Base-by-base conservation (phyloP, 2,113 vertebrate species). In the Microtus ochrogaster region DNA sequence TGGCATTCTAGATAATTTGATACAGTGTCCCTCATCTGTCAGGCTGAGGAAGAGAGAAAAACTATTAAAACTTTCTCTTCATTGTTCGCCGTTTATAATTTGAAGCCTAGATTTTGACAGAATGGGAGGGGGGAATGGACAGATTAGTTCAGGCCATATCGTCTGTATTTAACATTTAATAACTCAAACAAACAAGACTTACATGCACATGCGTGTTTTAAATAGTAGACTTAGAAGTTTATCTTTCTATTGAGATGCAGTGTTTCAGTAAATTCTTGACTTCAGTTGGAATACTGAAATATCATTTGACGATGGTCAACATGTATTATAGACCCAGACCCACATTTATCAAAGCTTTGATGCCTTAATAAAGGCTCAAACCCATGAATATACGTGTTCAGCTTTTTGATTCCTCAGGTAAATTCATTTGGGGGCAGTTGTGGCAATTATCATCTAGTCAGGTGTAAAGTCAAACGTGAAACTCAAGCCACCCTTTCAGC, bases 1-100 rank as follows among this genome's bases (percentile, higher is more conserved):
- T 97, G 94, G 58, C 92, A 95, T 97, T 96, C 85, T 41, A 91
- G 85, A 65, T 95, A 96, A 94, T 97, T 70, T 66, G 77, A 88
- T 92, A 78, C 79, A 90, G 52, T 17, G 44, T 94, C 84, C 39
- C 41, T 66, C 49, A 89, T 89, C 85, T 83, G 92, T 68, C 73
- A 70, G 83, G 16, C 87, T 82, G 19, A 58, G 73, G 39, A 92
- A 84, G 13, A 92, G 70, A 91, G 73, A 19, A 81, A 49, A n/a
- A 19, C 61, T 58, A 39, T 30, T 93, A 91, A 78, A 65, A 22
- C 12, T 83, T 93, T 76, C 14, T 68, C 26, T 86, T 82, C 63
- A 41, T 76, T 44, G 21, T 78, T 92, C 49, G 52, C 70, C 41
- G 90, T 96, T 70, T 74, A 74, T 21, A 65, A 24, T 83, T 49